Conservation (phyloP, 2,888 invertebrate genomes). For the Platycnemis pennipes region DNA sequence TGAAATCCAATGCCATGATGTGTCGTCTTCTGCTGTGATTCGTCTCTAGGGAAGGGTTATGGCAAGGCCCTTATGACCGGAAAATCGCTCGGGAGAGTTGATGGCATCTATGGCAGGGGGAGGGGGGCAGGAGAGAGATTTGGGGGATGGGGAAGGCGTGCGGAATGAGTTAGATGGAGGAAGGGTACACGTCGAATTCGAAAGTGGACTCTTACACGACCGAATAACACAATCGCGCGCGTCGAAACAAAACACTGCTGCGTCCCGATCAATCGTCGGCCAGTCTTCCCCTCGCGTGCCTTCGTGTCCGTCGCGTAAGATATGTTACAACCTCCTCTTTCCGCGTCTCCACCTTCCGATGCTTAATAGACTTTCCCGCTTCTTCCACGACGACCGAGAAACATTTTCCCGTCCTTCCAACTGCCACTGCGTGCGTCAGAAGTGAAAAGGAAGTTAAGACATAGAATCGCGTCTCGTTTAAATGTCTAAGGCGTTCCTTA, state of each 20-base stretch:
- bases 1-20: not conserved
- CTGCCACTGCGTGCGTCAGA: not conserved
- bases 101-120: no score
- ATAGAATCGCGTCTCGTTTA: not conserved
- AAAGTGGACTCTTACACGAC: not conserved
- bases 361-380: not conserved
- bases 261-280: not conserved
- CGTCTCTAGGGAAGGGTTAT: not conserved
- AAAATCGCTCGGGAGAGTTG: not conserved
- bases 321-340: not conserved
- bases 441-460: not conserved
- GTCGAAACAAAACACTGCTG: constrained; percentile 15
- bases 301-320: not conserved
- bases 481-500: not conserved
- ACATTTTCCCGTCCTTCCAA: not conserved
- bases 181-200: not conserved
- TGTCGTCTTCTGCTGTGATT: not conserved
- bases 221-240: not conserved
- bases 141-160: no score
- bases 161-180: no score
- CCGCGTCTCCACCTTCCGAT: not conserved
- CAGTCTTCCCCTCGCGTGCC: not conserved
- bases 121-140: no score
- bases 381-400: not conserved
- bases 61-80: not conserved